These are phyloP conservation scores for Microcebus griseorufus DNA, from an alignment of 2,113 vertebrate genomes.

Conservation along the genomic window DNA sequence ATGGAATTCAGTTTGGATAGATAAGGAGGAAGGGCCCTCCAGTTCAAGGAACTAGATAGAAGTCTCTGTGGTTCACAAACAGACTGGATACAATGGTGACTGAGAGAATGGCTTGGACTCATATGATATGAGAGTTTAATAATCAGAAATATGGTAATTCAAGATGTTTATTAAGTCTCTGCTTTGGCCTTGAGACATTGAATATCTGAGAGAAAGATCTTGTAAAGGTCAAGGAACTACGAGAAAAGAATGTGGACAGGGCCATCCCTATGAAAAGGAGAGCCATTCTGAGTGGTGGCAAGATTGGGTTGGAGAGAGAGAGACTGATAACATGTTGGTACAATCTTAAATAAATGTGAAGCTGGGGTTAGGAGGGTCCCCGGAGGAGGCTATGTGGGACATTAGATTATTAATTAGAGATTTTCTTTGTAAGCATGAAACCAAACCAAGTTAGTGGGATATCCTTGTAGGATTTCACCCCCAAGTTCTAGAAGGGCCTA, in stretches of 20 bases:
- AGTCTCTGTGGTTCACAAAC: neutral
- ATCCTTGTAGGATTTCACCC: neutral
- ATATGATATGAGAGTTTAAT: neutral
- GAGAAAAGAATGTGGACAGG: neutral
- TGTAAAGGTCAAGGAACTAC: neutral
- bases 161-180: neutral
- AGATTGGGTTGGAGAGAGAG: neutral
- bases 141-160: neutral
- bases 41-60: neutral
- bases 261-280: neutral
- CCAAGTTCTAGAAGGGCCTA: neutral
- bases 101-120: neutral
- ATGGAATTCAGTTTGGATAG: neutral
- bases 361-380: accelerated
- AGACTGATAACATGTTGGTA: neutral
- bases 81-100: neutral
- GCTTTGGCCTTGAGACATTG: neutral
- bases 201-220: neutral
- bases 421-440: neutral
- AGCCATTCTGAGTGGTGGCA: neutral
- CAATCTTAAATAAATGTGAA: neutral
- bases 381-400: too few relatives aligned
- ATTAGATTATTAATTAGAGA: neutral
- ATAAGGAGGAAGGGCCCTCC: neutral
- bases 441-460: neutral